Percentiles rank a stretch among this genome's conserved stretches.
phyloP scores from a whole-genome alignment of 2,888 invertebrate genomes.

The Hydroisotoma schaefferi region DNA sequence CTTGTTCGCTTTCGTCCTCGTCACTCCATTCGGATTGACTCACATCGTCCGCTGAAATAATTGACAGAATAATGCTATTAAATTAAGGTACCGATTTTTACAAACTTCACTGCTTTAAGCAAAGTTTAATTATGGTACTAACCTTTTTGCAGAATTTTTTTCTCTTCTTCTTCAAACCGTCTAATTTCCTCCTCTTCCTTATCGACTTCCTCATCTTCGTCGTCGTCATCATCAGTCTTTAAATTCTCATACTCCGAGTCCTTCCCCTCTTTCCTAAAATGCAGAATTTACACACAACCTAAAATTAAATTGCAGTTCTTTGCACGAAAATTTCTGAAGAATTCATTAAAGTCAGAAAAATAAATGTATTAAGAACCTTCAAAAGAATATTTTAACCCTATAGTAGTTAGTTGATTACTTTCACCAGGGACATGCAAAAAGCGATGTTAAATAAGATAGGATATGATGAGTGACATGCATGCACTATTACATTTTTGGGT shows the following conservation, averaged over 20 bases:
- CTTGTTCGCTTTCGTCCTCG: constrained; percentile 63
- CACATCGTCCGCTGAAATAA: constrained; percentile 47
- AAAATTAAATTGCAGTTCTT: too few relatives aligned
- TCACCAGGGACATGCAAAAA: too few relatives aligned
- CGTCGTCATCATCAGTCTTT: constrained; percentile 49
- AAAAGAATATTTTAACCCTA: too few relatives aligned
- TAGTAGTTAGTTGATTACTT: too few relatives aligned
- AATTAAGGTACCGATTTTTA: background rate
- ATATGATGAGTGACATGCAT: too few relatives aligned
- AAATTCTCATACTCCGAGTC: constrained; percentile 51
- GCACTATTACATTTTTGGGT: too few relatives aligned
- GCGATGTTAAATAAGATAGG: too few relatives aligned
- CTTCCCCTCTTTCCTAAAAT: constrained; percentile 49
- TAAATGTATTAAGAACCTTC: constrained; percentile 1
- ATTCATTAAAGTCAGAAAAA: background rate
- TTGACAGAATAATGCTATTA: background rate
- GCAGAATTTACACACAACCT: too few relatives aligned
- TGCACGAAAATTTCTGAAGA: too few relatives aligned
- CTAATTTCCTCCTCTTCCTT: constrained; percentile 53
- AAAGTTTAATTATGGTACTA: background rate
- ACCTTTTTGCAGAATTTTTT: constrained; percentile 47
- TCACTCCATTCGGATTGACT: constrained; percentile 82
- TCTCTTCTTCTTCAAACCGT: constrained; percentile 59
- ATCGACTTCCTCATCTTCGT: constrained; percentile 45
- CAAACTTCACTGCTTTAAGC: background rate